These are phyloP conservation scores for Rhinogobius similis DNA, from an alignment of 2,113 vertebrate species.

Conservation along the genomic window DNA sequence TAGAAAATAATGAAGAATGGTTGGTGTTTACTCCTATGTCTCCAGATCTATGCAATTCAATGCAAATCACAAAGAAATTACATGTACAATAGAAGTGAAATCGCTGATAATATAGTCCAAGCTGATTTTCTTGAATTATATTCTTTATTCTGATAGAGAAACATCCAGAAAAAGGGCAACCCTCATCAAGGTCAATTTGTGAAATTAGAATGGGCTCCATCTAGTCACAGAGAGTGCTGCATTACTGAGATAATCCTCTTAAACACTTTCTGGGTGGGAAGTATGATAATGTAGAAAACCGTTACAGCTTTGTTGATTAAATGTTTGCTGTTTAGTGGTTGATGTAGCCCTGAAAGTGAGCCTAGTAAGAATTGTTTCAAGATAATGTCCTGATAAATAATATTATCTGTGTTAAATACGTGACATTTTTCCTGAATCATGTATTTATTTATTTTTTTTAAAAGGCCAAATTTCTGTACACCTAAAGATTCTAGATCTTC, in stretches of 20 bases:
- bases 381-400: too few species aligned
- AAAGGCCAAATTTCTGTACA: too few species aligned
- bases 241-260: constrained; percentile 64
- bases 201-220: constrained; percentile 50
- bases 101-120: neutral
- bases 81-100: neutral
- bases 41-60: neutral
- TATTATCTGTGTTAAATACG: too few species aligned
- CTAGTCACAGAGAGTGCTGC: constrained; percentile 38
- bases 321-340: constrained; percentile 32
- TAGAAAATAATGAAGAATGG: too few species aligned
- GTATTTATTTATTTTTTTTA: too few species aligned
- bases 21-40: too few species aligned
- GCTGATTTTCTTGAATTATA: too few species aligned
- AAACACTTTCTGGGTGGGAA: constrained; percentile 42
- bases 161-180: constrained; percentile 14
- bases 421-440: too few species aligned
- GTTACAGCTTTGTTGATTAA: neutral
- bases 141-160: too few species aligned
- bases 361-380: too few species aligned
- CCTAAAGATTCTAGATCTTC: too few species aligned
- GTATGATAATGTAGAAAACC: constrained; percentile 43
- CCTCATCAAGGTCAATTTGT: constrained; percentile 58
- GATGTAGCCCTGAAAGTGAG: neutral
- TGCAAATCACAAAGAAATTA: neutral